Conservation (phyloP, 2,888 invertebrate species). For the Cantharis lateralis region DNA sequence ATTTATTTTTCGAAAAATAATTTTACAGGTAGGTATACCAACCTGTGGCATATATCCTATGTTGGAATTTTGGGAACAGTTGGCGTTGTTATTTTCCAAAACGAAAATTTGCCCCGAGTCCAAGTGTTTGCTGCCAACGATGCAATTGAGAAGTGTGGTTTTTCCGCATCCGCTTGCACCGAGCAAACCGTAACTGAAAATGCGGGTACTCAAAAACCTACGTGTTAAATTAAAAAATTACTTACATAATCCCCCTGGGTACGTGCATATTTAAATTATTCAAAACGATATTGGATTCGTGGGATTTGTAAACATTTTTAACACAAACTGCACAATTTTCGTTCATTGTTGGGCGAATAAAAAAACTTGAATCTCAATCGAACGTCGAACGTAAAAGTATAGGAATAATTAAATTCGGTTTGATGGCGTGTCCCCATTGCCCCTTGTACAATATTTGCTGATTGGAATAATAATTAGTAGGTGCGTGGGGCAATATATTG, state of each 20-base stretch:
- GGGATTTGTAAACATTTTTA: constrained; percentile 70
- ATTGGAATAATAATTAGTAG: background rate
- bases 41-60: constrained; percentile 93
- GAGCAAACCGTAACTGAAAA: constrained; percentile 77
- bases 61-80: constrained; percentile 68
- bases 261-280: constrained; percentile 75
- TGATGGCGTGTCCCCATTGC: background rate
- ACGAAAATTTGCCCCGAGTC: constrained; percentile 77
- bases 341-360: background rate
- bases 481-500: background rate
- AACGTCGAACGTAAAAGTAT: too few relatives aligned
- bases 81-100: constrained; percentile 65
- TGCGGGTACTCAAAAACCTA: too few relatives aligned
- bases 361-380: too few relatives aligned
- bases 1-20: background rate
- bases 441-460: background rate
- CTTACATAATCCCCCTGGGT: constrained; percentile 78
- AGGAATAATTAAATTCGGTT: background rate
- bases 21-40: constrained; percentile 21
- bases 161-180: constrained; percentile 92
- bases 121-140: constrained; percentile 76
- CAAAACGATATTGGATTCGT: constrained; percentile 67
- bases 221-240: background rate
- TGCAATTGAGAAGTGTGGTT: constrained; percentile 83
- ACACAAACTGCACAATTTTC: constrained; percentile 64